A percentile compares a stretch with the other conserved stretches of the same genome.
Conservation (phyloP, 2,888 invertebrate species). For the Anaspis maculata region DNA sequence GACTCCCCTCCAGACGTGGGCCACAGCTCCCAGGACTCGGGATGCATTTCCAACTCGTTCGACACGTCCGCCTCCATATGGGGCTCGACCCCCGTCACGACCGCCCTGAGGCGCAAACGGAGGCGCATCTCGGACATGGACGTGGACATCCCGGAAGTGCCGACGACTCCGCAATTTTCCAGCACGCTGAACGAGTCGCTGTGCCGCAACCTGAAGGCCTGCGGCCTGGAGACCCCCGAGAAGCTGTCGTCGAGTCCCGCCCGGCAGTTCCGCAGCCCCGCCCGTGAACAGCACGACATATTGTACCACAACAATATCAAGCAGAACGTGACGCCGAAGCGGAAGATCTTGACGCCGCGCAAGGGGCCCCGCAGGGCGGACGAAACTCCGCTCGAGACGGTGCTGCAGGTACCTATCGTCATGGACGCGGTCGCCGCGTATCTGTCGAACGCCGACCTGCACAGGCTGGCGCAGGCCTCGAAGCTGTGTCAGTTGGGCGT, state of each 20-base stretch:
- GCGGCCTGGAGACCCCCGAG: constrained; percentile 21
- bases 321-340: neutral
- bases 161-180: constrained; percentile 25
- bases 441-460: constrained; percentile 33
- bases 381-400: neutral
- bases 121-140: neutral
- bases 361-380: neutral
- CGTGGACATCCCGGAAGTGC: neutral
- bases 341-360: neutral
- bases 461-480: constrained; percentile 29
- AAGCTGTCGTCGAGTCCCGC: constrained; percentile 13
- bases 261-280: constrained; percentile 17
- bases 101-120: neutral
- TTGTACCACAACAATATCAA: constrained; percentile 26
- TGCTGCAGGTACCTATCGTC: constrained; percentile 16
- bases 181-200: constrained; percentile 35
- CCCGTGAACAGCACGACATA: constrained; percentile 30
- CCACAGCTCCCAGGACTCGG: neutral
- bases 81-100: neutral
- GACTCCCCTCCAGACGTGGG: no score
- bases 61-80: neutral
- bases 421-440: constrained; percentile 29
- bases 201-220: constrained; percentile 28
- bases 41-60: neutral
- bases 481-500: constrained; percentile 20